Base-by-base conservation (phyloP, 2,113 vertebrate species). In the Trinectes maculatus region DNA sequence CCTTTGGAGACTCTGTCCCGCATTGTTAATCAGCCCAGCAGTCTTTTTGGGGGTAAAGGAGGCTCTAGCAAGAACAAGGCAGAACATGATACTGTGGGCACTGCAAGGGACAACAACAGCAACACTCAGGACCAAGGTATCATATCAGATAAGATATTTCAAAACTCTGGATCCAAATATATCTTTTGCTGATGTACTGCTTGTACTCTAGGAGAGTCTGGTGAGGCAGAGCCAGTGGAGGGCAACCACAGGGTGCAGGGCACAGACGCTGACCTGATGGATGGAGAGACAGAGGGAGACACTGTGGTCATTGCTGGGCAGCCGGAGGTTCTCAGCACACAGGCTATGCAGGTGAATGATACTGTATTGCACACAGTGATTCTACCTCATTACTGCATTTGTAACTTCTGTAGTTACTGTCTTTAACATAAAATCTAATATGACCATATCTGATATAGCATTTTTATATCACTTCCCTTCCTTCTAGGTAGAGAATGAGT, bases 11-110 rank as follows among this genome's bases (percentile, higher is more conserved):
- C 96, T 0, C 89, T 97, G 43, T 98, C 96, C 3, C 94, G 95
- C 26, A 98, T 98, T 62, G 96, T 98, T 55, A 98, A 98, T 87
- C 96, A 98, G 77, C 96, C 96, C 28, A 97, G 96, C 89, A 95
- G 95, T 68, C 92, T 96, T 77, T 98, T 97, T 67, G 95, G 96
- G 15, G 93, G 94, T 75, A 98, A 97, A 81, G 95, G 95, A 70
- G 91, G 92, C 34, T 95, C 95, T 60, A 96, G 89, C 85, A 98
- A 98, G 86, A 96, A 76, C 90, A 98, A 98, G 78, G 83, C 94
- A 1, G 96, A 97, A 44, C 93, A 96, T 29, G 96, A 97, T 75
- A 89, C 93, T 0, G 94, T 94, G 78, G 95, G 94, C 70, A 84
- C 93, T 9, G 69, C 91, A 68, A 91, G 94, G 49, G 95, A 96